These are phyloP conservation scores for Girardinus metallicus DNA, from an alignment of 2,797 vertebrate genomes.

Conservation along the genomic window DNA sequence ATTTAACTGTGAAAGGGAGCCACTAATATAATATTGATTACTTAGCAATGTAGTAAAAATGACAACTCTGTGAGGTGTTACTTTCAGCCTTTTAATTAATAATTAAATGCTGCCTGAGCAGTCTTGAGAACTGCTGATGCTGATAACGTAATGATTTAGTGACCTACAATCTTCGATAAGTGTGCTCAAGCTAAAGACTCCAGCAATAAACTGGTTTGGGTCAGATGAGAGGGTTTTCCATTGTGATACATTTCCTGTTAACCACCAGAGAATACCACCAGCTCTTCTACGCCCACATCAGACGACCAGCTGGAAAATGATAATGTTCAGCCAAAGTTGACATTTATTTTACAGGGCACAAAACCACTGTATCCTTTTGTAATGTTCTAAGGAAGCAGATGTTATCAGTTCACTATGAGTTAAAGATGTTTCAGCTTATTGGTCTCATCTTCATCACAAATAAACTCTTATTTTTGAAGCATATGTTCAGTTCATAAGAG, in stretches of 20 bases:
- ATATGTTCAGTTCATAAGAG: slow-evolving; percentile 1
- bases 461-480: background rate
- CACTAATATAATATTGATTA: slow-evolving; percentile 1
- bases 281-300: slow-evolving; percentile 44
- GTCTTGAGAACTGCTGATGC: slow-evolving; percentile 14
- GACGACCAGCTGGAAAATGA: slow-evolving; percentile 59
- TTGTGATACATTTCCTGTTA: slow-evolving; percentile 66
- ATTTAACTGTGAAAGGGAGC: background rate
- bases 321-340: slow-evolving; percentile 39
- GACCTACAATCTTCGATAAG: slow-evolving; percentile 31
- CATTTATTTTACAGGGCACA: slow-evolving; percentile 30
- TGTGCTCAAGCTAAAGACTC: slow-evolving; percentile 32
- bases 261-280: slow-evolving; percentile 54
- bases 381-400: slow-evolving; percentile 20
- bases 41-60: slow-evolving; percentile 14
- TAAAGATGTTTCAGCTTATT: slow-evolving; percentile 19
- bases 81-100: slow-evolving; percentile 19
- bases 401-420: background rate
- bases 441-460: slow-evolving; percentile 15
- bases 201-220: slow-evolving; percentile 29
- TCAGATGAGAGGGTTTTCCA: slow-evolving; percentile 38
- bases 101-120: slow-evolving; percentile 14
- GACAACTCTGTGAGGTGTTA: slow-evolving; percentile 16
- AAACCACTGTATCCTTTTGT: slow-evolving; percentile 31
- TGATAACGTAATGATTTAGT: slow-evolving; percentile 39